These are phyloP conservation scores for Neomorphus geoffroyi DNA, from an alignment of 2,797 vertebrate species.

Conservation along the genomic window DNA sequence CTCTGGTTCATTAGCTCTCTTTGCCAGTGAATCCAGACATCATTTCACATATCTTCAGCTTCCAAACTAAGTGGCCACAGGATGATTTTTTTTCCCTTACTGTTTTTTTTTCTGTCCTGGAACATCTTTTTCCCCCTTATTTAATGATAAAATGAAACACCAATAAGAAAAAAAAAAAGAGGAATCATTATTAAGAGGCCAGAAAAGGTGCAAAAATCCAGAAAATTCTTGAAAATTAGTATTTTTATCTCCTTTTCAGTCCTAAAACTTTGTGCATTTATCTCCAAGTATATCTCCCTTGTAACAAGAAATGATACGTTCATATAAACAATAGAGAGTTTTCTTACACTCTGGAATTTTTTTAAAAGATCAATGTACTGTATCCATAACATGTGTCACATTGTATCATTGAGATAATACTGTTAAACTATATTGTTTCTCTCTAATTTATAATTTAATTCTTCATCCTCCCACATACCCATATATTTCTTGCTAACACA, in stretches of 20 bases:
- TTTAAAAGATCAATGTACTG: not conserved
- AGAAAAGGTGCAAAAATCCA: not conserved
- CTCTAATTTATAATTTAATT: not conserved
- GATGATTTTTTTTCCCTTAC: not conserved
- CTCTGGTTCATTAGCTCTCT: constrained; percentile 28
- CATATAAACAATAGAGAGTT: not conserved
- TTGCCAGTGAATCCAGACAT: not conserved
- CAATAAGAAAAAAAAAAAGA: not conserved
- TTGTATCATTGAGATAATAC: not conserved
- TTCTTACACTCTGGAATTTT: not conserved
- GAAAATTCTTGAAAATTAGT: not conserved
- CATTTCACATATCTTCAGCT: not conserved
- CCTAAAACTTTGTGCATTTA: not conserved
- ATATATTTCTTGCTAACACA: not conserved
- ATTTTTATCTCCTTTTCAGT: not conserved
- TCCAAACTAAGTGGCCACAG: not conserved
- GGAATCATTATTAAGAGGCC: not conserved
- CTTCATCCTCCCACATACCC: not conserved
- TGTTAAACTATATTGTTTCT: not conserved
- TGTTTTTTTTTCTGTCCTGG: not conserved
- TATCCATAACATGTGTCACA: not conserved
- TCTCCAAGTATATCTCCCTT: not conserved
- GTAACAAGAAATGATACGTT: not conserved
- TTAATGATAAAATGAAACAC: not conserved
- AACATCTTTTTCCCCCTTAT: not conserved